Conservation (phyloP, 2,888 invertebrate species). For the Dilophus febrilis region DNA sequence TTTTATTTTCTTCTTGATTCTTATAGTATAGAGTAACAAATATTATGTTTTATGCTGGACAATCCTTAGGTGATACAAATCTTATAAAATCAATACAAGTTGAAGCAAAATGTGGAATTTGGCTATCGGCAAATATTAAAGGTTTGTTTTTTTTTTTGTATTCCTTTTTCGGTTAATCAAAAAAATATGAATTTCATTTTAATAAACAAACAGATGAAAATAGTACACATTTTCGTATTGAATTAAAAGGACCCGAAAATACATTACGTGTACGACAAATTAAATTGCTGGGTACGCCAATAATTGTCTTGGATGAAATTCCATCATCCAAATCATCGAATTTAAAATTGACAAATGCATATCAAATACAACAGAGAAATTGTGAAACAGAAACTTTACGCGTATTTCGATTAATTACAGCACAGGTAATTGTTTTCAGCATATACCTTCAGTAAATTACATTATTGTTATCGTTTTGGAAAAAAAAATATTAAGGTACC, state of each 20-base stretch:
- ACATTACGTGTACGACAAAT: conserved; percentile 79
- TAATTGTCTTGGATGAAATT: conserved; percentile 12
- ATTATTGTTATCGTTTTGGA: no score
- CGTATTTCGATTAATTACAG: conserved; percentile 81
- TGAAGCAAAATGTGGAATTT: conserved; percentile 68
- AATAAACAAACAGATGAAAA: conserved; percentile 24
- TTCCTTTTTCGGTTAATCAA: neutral
- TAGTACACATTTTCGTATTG: conserved; percentile 54
- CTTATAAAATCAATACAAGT: conserved; percentile 72
- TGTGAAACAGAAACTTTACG: conserved; percentile 83
- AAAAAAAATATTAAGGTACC: no score
- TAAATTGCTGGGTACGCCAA: conserved; percentile 42
- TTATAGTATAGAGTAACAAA: conserved; percentile 71
- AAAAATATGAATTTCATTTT: conserved; percentile 6
- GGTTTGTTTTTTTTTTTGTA: conserved; percentile 30
- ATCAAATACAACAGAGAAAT: conserved; percentile 59
- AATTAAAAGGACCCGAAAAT: conserved; percentile 82
- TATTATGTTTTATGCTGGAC: conserved; percentile 70
- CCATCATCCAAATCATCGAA: conserved; percentile 14
- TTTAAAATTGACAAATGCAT: conserved; percentile 23
- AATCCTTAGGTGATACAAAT: conserved; percentile 61
- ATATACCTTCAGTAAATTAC: neutral
- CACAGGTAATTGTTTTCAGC: conserved; percentile 42
- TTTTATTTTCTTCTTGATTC: no score
- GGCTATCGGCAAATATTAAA: conserved; percentile 74